Percentiles rank a stretch among this genome's conserved stretches.
phyloP scores from a whole-genome alignment of 2,888 invertebrate genomes.

The Reticulitermes lucifugus region DNA sequence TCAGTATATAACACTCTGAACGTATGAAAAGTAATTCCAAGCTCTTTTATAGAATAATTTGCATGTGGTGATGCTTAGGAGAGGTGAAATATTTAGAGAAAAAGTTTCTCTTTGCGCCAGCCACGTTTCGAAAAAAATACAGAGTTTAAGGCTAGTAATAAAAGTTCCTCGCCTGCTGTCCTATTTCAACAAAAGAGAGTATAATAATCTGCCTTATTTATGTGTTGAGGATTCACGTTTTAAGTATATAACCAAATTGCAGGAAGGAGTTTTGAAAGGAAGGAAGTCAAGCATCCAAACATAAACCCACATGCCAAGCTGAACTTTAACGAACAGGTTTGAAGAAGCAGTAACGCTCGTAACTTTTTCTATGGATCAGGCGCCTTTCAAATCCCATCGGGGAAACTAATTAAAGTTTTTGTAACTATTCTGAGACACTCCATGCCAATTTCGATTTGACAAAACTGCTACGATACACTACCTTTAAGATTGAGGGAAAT shows the following conservation, averaged over 20 bases:
- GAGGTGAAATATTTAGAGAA: background rate
- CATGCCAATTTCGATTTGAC: no score
- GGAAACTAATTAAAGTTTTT: no score
- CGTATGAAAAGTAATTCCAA: constrained; percentile 28
- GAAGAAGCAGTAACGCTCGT: no score
- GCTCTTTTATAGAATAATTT: constrained; percentile 30
- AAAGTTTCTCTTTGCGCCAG: background rate
- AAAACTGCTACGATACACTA: no score
- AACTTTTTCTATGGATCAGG: no score
- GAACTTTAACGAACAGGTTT: no score
- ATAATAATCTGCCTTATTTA: background rate
- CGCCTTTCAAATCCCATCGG: no score
- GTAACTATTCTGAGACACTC: no score
- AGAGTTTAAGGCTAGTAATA: no score
- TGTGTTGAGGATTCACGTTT: background rate
- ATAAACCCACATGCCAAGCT: no score
- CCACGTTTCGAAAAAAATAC: background rate
- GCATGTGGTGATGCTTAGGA: constrained; percentile 25
- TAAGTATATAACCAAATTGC: background rate
- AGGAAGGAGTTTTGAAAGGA: background rate
- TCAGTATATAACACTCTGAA: background rate
- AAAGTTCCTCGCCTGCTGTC: background rate
- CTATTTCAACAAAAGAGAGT: background rate
- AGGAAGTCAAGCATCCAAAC: background rate
- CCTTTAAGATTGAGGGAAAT: no score